Base-by-base conservation (phyloP, 2,797 vertebrate genomes). In the Hydrolagus colliei region DNA sequence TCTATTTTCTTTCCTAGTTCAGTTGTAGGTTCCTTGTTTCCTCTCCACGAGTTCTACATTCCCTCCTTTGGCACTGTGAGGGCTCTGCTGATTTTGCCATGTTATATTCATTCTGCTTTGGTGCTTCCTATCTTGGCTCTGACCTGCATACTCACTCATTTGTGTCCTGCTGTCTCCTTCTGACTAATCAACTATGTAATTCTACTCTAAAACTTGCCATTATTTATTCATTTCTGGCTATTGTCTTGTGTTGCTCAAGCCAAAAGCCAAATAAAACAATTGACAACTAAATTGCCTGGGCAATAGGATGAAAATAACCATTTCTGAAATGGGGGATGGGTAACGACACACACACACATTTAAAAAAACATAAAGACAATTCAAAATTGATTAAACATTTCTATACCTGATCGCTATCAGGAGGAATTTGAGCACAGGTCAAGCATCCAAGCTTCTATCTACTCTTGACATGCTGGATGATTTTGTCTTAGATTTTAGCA, bases 1-100 rank as follows among this genome's bases (percentile, higher is more conserved):
- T 77, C 75, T n/a, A 52, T 77, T 77, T 77, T 35, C 75, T 77
- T 77, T 59, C 75, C 41, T 77, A 52, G 75, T 20, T 77, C 75
- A 9, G n/a, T 59, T 20, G 35, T 52, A 77, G 61, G 75, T 20
- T 59, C 52, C 11, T 16, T 77, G 14, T 77, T 77, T 77, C 52
- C 52, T 77, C 75, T 52, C 20, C 75, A 59, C n/a, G 16, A 18
- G 20, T 52, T 77, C 9, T 77, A 9, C 9, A 20, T 11, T 77
- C 61, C 61, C 41, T 77, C n/a, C 35, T 9, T n/a, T 12, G 3
- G 75, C 35, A 41, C 41, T 76, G 74, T 20, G 14, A 18, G 52
- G 41, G n/a, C 41, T 20, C n/a, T 59, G 20, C 41, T 77, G 75
- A 20, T 20, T 77, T 77, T 77, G 18, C 20, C 52, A 77, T 20